Evolutionary conservation across 2,888 invertebrate genomes (phyloP).

Genomic region (Acanthoscelides obtectus): DNA sequence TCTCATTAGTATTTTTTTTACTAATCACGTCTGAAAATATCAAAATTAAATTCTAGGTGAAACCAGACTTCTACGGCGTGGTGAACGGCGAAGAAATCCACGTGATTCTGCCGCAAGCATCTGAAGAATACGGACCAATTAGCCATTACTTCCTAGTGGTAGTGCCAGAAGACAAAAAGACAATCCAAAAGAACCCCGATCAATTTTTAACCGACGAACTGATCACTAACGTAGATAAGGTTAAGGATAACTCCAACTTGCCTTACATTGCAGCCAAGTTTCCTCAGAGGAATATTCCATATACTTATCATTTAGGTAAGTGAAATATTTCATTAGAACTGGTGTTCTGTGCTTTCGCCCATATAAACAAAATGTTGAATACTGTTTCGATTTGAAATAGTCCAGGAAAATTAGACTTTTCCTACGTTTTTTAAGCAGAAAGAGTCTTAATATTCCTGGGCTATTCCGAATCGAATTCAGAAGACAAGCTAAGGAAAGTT

Average conservation of each 20-base stretch:
- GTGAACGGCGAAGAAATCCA: conserved; percentile 81
- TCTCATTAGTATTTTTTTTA: too few species aligned
- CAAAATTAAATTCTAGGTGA: conserved; percentile 45
- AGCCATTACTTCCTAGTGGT: conserved; percentile 95
- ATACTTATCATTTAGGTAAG: conserved; percentile 71
- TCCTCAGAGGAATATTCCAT: conserved; percentile 84
- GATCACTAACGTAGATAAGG: conserved; percentile 65
- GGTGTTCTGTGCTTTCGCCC: too few species aligned
- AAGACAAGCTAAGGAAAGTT: too few species aligned
- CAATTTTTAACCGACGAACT: conserved; percentile 84
- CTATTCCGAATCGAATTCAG: too few species aligned
- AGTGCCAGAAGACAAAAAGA: conserved; percentile 83
- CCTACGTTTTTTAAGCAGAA: too few species aligned
- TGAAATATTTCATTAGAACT: background rate
- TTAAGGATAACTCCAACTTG: conserved; percentile 68
- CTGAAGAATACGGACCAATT: conserved; percentile 97
- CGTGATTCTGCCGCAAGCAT: conserved; percentile 92
- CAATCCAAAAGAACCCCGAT: conserved; percentile 77
- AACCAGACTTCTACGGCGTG: conserved; percentile 90
- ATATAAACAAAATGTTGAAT: too few species aligned
- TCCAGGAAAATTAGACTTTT: too few species aligned
- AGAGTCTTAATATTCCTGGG: too few species aligned
- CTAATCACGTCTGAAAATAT: too few species aligned
- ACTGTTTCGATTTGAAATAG: too few species aligned
- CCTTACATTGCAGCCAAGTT: conserved; percentile 95